Conservation (phyloP, 2,113 vertebrate species). For the Tamias sibiricus region DNA sequence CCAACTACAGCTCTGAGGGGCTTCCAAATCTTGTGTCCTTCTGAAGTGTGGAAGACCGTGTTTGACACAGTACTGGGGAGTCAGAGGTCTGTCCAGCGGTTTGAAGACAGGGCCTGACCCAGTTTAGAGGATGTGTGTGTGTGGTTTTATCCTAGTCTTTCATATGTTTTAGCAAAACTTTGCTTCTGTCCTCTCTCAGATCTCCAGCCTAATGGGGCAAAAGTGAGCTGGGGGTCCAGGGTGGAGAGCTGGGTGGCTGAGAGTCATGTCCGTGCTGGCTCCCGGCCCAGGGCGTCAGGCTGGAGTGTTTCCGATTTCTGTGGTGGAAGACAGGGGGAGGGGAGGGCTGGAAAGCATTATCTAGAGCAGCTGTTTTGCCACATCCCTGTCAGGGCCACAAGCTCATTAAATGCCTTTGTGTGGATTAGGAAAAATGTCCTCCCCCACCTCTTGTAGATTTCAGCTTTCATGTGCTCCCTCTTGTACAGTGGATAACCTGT, state of each 20-base stretch:
- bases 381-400: neutral
- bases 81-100: neutral
- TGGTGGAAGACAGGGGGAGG: neutral
- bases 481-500: neutral
- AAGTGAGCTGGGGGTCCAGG: neutral
- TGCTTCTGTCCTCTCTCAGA: neutral
- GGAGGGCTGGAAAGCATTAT: neutral
- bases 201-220: neutral
- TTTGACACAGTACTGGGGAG: neutral
- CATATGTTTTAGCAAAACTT: neutral
- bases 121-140: neutral
- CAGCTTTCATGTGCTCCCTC: neutral
- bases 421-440: neutral
- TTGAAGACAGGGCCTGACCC: neutral
- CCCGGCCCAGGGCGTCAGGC: neutral
- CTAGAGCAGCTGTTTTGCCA: neutral
- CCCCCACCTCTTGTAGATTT: neutral
- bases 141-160: neutral
- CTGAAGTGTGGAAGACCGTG: neutral
- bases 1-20: neutral
- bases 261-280: neutral
- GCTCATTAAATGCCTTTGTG: neutral
- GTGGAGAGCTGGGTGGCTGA: neutral
- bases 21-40: neutral
- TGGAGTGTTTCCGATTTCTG: neutral